Percentiles rank a stretch among this genome's conserved stretches.
Evolutionary conservation across 2,113 vertebrate species (phyloP).

Genomic region (Clarias gariepinus): DNA sequence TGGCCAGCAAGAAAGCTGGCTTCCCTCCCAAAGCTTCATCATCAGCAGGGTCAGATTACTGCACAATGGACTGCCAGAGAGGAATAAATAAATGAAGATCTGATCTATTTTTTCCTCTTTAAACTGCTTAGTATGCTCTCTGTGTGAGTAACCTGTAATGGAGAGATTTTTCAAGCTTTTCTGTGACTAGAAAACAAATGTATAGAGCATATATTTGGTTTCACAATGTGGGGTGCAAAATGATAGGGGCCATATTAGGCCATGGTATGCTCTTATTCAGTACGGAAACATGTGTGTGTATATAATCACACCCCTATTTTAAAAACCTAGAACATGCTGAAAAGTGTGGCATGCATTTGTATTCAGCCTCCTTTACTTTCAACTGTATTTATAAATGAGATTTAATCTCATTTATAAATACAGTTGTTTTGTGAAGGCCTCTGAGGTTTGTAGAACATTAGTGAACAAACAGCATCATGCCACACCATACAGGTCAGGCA

Average conservation of each 20-base stretch:
- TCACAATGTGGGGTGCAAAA: not conserved
- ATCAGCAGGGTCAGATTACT: constrained; percentile 48
- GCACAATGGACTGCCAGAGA: constrained; percentile 20
- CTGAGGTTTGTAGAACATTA: too few species aligned
- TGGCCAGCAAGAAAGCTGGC: constrained; percentile 45
- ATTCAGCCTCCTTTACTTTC: too few species aligned
- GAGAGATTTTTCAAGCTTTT: constrained; percentile 14
- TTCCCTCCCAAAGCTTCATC: constrained; percentile 44
- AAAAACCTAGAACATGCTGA: too few species aligned
- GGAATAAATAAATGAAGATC: constrained; percentile 49
- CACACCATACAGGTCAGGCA: too few species aligned
- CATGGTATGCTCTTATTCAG: not conserved
- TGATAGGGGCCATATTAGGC: not conserved
- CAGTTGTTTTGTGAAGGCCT: too few species aligned
- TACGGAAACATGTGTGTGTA: not conserved
- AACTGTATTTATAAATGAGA: too few species aligned
- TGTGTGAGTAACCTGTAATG: constrained; percentile 5
- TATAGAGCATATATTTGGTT: constrained; percentile 13
- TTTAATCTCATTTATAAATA: too few species aligned
- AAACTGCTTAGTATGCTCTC: constrained; percentile 45
- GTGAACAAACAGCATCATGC: too few species aligned
- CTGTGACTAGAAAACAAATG: not conserved
- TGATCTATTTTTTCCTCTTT: constrained; percentile 26
- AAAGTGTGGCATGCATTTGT: too few species aligned
- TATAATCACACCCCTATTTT: not conserved